Percentiles rank a stretch among this genome's conserved stretches.
These are phyloP conservation scores for Zeus faber DNA, from an alignment of 2,113 vertebrate species.

Conservation along the genomic window DNA sequence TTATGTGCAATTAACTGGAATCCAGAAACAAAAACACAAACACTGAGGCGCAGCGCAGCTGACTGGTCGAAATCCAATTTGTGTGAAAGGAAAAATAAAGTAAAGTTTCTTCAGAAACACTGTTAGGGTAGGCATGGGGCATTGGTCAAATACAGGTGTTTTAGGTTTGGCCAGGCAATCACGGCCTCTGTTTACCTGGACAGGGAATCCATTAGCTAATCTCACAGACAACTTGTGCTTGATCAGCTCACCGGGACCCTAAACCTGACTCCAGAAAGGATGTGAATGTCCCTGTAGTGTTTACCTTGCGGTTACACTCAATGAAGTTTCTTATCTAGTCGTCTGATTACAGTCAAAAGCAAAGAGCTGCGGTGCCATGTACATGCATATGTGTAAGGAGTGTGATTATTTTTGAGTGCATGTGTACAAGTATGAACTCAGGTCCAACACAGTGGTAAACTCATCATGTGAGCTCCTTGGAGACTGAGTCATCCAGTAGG, in stretches of 20 bases:
- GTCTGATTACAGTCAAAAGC: too few relatives aligned
- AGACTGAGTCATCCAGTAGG: conserved; percentile 2
- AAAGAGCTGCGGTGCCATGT: neutral
- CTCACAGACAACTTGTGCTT: too few relatives aligned
- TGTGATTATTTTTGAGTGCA: neutral
- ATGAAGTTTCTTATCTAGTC: too few relatives aligned
- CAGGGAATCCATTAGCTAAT: neutral
- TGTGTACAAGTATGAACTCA: neutral
- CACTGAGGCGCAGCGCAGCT: neutral
- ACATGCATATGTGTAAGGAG: neutral
- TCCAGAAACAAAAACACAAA: conserved; percentile 31
- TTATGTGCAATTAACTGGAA: conserved; percentile 36
- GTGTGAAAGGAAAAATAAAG: too few relatives aligned
- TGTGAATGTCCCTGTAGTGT: too few relatives aligned
- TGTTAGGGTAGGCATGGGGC: too few relatives aligned
- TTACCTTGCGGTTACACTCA: too few relatives aligned
- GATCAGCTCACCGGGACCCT: too few relatives aligned
- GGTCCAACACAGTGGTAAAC: neutral
- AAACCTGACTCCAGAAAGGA: too few relatives aligned
- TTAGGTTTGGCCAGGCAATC: neutral
- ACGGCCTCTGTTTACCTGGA: neutral
- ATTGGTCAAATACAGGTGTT: too few relatives aligned
- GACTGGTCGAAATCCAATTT: too few relatives aligned
- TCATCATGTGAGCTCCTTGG: neutral
- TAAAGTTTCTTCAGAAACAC: too few relatives aligned